These are phyloP conservation scores for Glaucopsyche alexis DNA, from an alignment of 2,888 invertebrate species.

Conservation along the genomic window DNA sequence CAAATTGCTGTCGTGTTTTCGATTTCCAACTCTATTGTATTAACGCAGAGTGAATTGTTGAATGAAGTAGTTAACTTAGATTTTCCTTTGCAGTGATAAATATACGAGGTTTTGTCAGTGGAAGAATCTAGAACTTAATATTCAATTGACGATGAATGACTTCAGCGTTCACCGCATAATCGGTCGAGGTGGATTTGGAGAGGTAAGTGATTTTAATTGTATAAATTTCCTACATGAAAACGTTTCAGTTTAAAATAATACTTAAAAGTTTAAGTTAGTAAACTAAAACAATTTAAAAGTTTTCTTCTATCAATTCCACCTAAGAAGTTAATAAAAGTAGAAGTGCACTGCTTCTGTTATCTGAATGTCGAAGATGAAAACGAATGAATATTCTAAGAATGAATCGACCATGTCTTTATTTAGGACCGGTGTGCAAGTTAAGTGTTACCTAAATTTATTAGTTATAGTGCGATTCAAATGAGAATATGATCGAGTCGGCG, in stretches of 20 bases:
- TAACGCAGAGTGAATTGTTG: too few relatives aligned
- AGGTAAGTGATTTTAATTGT: conserved; percentile 66
- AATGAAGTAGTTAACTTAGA: not conserved
- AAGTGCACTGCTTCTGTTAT: not conserved
- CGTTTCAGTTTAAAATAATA: too few relatives aligned
- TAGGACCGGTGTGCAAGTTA: not conserved
- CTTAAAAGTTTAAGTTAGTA: too few relatives aligned
- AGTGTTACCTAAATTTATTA: too few relatives aligned
- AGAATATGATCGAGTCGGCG: too few relatives aligned
- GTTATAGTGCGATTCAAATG: too few relatives aligned
- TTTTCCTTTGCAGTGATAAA: conserved; percentile 91
- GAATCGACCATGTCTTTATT: not conserved
- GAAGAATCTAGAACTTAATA: conserved; percentile 99
- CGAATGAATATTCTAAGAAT: not conserved
- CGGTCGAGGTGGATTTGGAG: conserved; percentile 99
- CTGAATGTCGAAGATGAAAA: not conserved
- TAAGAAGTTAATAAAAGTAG: not conserved
- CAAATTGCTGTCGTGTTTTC: too few relatives aligned
- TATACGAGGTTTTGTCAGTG: conserved; percentile 99
- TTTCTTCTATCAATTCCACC: not conserved
- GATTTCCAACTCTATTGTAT: too few relatives aligned
- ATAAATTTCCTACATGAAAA: too few relatives aligned
- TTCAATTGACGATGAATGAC: conserved; percentile 99
- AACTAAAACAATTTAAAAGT: not conserved
- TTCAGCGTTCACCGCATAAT: conserved; percentile 99